Conservation (phyloP, 1,140 invertebrate species). For the Bombus waltoni region DNA sequence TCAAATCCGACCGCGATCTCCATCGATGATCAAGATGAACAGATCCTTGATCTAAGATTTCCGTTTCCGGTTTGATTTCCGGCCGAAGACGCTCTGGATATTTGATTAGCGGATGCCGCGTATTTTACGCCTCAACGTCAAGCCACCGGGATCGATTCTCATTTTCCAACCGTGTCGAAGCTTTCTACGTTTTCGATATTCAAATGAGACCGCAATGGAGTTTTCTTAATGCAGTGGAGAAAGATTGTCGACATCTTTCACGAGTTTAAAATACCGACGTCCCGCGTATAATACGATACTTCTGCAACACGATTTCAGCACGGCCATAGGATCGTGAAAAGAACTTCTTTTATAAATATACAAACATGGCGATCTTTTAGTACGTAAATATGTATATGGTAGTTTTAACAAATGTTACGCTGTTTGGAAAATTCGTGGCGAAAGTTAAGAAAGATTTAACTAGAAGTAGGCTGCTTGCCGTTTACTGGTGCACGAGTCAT, state of each 20-base stretch:
- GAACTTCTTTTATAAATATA: too few relatives aligned
- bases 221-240: neutral
- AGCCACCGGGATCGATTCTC: conserved; percentile 48
- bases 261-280: too few relatives aligned
- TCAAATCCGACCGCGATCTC: conserved; percentile 49
- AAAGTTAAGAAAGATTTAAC: too few relatives aligned
- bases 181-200: neutral
- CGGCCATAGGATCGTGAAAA: too few relatives aligned
- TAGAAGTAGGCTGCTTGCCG: too few relatives aligned
- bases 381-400: too few relatives aligned
- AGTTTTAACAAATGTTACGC: too few relatives aligned
- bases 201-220: neutral
- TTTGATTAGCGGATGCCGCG: conserved; percentile 57
- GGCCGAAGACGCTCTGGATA: conserved; percentile 41
- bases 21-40: conserved; percentile 42
- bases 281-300: too few relatives aligned
- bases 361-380: too few relatives aligned
- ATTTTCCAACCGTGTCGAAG: neutral
- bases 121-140: conserved; percentile 37
- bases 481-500: too few relatives aligned
- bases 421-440: too few relatives aligned
- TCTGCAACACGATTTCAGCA: too few relatives aligned
- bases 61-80: conserved; percentile 62
- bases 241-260: neutral
- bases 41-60: conserved; percentile 65